phyloP scores from a whole-genome alignment of 2,797 vertebrate species.

The Pristis pectinata region DNA sequence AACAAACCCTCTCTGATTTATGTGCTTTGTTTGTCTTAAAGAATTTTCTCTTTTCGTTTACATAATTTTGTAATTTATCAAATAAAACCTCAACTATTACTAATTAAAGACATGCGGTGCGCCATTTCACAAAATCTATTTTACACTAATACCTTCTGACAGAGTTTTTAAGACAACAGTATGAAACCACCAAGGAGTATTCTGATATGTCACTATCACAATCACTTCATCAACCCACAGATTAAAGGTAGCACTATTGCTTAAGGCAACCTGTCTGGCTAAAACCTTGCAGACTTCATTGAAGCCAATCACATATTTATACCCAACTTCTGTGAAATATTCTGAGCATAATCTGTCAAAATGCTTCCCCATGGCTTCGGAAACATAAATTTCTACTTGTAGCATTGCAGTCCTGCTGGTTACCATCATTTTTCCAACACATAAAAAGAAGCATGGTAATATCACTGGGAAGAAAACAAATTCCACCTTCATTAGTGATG shows the following conservation, averaged over 20 bases:
- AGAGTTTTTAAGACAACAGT: not conserved
- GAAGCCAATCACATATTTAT: constrained; percentile 53
- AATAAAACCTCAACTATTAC: not conserved
- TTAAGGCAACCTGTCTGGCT: constrained; percentile 48
- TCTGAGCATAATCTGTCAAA: not conserved
- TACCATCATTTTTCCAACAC: not conserved
- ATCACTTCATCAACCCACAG: constrained; percentile 50
- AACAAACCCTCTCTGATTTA: not conserved
- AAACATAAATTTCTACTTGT: constrained; percentile 6
- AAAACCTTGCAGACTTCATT: constrained; percentile 58
- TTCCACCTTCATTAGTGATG: not conserved
- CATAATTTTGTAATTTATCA: not conserved
- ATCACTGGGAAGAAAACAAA: not conserved
- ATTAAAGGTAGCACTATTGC: constrained; percentile 53
- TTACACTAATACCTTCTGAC: not conserved
- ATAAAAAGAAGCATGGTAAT: not conserved
- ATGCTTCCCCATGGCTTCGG: not conserved
- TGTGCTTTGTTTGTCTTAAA: not conserved
- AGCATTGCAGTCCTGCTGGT: not conserved
- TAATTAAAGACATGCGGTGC: not conserved
- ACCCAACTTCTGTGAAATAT: not conserved
- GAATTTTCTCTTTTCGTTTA: not conserved
- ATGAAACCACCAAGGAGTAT: constrained; percentile 27
- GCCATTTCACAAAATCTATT: not conserved
- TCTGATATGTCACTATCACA: constrained; percentile 37